Percentiles rank a stretch among this genome's conserved stretches.
These are phyloP conservation scores for Cephus cinctus DNA, from an alignment of 1,140 invertebrate genomes.

Conservation along the genomic window DNA sequence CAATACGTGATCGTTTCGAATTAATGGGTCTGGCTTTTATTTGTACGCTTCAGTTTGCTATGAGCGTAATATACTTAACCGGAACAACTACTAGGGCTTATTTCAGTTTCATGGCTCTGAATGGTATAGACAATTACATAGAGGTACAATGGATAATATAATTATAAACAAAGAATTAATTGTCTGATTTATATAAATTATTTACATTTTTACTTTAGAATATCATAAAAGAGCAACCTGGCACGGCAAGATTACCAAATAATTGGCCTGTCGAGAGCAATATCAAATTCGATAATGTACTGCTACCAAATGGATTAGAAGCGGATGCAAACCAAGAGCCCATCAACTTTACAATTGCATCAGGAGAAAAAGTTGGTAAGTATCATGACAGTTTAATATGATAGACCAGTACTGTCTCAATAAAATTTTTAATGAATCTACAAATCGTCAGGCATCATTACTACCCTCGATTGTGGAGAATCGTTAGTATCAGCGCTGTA, in stretches of 20 bases:
- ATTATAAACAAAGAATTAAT: slow-evolving; percentile 1
- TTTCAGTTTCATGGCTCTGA: slow-evolving; percentile 23
- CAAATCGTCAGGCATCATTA: too few relatives aligned
- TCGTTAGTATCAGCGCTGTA: slow-evolving; percentile 25
- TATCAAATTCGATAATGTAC: slow-evolving; percentile 25
- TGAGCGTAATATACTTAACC: slow-evolving; percentile 20
- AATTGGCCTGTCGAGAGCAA: slow-evolving; percentile 19
- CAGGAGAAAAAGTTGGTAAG: slow-evolving; percentile 23
- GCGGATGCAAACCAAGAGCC: slow-evolving; percentile 11
- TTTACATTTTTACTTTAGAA: slow-evolving; percentile 6
- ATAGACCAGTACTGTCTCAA: too few relatives aligned
- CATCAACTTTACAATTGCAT: slow-evolving; percentile 19
- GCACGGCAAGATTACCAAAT: slow-evolving; percentile 4
- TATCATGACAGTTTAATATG: too few relatives aligned
- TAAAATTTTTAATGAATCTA: too few relatives aligned
- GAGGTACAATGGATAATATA: slow-evolving; percentile 15
- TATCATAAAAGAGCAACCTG: slow-evolving; percentile 15
- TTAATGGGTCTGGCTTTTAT: slow-evolving; percentile 23
- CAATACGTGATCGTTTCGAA: slow-evolving; percentile 18
- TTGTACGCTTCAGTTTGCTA: slow-evolving; percentile 21
- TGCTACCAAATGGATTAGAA: slow-evolving; percentile 2
- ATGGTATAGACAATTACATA: slow-evolving; percentile 24
- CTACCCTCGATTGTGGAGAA: too few relatives aligned
- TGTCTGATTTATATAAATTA: not conserved
- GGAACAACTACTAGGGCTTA: slow-evolving; percentile 21